Percentiles rank a stretch among this genome's conserved stretches.
phyloP scores from a whole-genome alignment of 2,113 vertebrate species.

The Trogon surrucura region DNA sequence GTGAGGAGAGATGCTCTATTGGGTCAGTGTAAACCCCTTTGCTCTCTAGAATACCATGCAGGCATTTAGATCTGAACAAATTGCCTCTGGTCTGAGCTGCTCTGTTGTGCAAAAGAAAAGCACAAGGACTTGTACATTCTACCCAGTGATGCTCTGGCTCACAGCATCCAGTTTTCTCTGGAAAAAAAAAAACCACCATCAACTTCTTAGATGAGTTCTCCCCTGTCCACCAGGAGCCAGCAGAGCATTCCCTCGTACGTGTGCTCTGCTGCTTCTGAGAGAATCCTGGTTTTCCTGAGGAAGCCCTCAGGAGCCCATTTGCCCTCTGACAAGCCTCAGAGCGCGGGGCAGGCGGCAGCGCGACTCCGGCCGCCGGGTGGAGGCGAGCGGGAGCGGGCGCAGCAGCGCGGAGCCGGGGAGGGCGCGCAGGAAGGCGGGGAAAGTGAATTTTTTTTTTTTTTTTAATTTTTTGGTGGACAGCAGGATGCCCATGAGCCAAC shows the following conservation, averaged over 20 bases:
- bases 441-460: too few relatives aligned
- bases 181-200: not conserved
- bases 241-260: not conserved
- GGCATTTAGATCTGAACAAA: not conserved
- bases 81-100: not conserved
- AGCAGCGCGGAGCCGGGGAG: too few relatives aligned
- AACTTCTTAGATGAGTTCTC: not conserved
- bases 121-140: not conserved
- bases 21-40: not conserved
- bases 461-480: too few relatives aligned
- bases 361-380: too few relatives aligned
- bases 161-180: not conserved
- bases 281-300: not conserved
- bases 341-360: too few relatives aligned
- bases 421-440: too few relatives aligned
- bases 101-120: not conserved
- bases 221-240: not conserved
- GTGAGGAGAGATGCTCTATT: not conserved
- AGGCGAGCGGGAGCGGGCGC: too few relatives aligned
- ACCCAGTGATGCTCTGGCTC: not conserved
- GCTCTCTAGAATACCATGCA: not conserved
- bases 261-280: not conserved
- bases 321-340: not conserved
- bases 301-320: not conserved
- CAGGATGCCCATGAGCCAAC: too few relatives aligned